A percentile compares a stretch with the other conserved stretches of the same genome.
Evolutionary conservation across 2,113 vertebrate species (phyloP).

Genomic region (Saimiri boliviensis): DNA sequence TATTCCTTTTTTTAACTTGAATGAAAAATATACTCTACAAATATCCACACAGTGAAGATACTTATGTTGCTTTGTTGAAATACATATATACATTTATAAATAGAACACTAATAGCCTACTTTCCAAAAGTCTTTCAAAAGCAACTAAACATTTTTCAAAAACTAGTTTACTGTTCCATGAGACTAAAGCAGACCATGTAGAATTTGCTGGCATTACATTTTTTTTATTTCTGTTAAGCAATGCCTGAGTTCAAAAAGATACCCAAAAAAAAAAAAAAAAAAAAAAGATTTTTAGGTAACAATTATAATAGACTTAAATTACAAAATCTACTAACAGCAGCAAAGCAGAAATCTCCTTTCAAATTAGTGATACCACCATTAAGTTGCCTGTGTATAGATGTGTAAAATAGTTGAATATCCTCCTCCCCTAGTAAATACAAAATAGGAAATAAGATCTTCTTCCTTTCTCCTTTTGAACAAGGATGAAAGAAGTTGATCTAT

Average conservation of each 20-base stretch:
- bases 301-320: neutral
- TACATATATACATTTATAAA: neutral
- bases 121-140: slow-evolving; percentile 35
- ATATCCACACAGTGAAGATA: neutral
- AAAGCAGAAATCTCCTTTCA: neutral
- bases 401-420: neutral
- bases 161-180: neutral
- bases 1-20: slow-evolving; percentile 55
- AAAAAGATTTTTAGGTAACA: neutral
- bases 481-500: neutral
- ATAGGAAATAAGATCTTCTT: neutral
- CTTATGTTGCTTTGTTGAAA: neutral
- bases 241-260: neutral
- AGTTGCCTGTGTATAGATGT: neutral
- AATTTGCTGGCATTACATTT: slow-evolving; percentile 24
- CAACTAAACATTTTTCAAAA: slow-evolving; percentile 53
- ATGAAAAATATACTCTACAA: slow-evolving; percentile 34
- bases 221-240: slow-evolving; percentile 32
- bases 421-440: neutral
- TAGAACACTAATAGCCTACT: neutral
- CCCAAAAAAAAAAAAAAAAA: neutral
- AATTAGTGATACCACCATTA: neutral
- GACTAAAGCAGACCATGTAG: neutral
- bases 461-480: neutral
- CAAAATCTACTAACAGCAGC: neutral